phyloP scores from a whole-genome alignment of 2,888 invertebrate genomes.

The Dynastes maya region DNA sequence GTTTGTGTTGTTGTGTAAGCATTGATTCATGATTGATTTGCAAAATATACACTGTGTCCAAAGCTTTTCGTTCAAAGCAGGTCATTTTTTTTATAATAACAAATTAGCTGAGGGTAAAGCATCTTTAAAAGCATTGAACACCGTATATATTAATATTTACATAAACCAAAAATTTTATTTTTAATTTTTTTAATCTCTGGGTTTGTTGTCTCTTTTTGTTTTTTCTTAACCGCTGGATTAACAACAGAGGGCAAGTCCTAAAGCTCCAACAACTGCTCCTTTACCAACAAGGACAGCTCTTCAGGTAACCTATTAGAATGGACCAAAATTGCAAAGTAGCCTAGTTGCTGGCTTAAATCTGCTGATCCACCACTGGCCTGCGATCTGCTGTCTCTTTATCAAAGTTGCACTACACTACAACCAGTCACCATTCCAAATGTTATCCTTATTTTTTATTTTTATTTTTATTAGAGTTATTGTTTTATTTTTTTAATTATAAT shows the following conservation, averaged over 20 bases:
- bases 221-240: constrained; percentile 49
- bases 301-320: constrained; percentile 74
- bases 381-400: not conserved
- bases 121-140: too few relatives aligned
- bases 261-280: constrained; percentile 74
- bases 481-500: not conserved
- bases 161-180: constrained; percentile 14
- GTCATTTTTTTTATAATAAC: too few relatives aligned
- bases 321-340: not conserved
- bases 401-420: constrained; percentile 11
- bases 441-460: constrained; percentile 7
- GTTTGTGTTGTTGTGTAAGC: constrained; percentile 57
- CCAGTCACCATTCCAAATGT: constrained; percentile 41
- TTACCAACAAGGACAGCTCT: constrained; percentile 77
- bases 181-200: constrained; percentile 46
- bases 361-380: constrained; percentile 56
- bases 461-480: constrained; percentile 5
- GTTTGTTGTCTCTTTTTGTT: constrained; percentile 58
- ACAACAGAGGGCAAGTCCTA: constrained; percentile 71
- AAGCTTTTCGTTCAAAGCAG: too few relatives aligned
- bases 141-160: not conserved
- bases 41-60: too few relatives aligned
- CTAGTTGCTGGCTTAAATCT: constrained; percentile 13
- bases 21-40: too few relatives aligned
- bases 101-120: too few relatives aligned